Conservation (phyloP, 2,113 vertebrate species). For the Saguinus midas region DNA sequence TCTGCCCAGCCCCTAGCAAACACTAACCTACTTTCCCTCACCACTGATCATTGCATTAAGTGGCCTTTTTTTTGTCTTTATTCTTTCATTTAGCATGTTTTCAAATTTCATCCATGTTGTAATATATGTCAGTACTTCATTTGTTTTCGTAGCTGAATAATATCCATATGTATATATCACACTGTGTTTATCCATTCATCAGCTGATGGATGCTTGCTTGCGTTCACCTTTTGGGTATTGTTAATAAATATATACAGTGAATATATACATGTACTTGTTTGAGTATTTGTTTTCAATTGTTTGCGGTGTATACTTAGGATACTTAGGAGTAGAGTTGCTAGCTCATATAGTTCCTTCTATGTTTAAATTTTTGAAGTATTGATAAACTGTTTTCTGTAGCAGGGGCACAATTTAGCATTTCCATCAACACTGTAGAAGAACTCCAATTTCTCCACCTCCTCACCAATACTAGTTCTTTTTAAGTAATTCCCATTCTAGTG, state of each 20-base stretch:
- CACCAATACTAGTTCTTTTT: not conserved
- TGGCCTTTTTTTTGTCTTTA: not conserved
- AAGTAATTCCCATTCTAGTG: not conserved
- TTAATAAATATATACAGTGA: not conserved
- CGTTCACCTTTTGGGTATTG: not conserved
- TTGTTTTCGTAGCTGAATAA: not conserved
- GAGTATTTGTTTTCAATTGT: not conserved
- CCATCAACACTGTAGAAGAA: not conserved
- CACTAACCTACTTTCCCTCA: not conserved
- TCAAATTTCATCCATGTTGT: not conserved
- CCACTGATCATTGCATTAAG: not conserved
- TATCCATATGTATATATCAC: not conserved
- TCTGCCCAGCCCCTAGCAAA: not conserved
- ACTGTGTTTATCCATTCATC: not conserved
- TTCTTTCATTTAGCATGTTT: not conserved
- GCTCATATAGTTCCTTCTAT: not conserved
- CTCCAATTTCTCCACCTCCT: not conserved
- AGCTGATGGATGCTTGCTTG: not conserved
- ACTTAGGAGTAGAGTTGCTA: not conserved
- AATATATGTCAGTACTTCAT: not conserved
- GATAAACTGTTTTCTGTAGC: not conserved
- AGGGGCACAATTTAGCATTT: not conserved
- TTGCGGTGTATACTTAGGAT: not conserved
- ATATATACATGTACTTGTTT: not conserved
- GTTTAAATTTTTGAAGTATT: not conserved